Evolutionary conservation across 2,797 vertebrate genomes (phyloP).

Genomic region (Lacerta viridis): DNA sequence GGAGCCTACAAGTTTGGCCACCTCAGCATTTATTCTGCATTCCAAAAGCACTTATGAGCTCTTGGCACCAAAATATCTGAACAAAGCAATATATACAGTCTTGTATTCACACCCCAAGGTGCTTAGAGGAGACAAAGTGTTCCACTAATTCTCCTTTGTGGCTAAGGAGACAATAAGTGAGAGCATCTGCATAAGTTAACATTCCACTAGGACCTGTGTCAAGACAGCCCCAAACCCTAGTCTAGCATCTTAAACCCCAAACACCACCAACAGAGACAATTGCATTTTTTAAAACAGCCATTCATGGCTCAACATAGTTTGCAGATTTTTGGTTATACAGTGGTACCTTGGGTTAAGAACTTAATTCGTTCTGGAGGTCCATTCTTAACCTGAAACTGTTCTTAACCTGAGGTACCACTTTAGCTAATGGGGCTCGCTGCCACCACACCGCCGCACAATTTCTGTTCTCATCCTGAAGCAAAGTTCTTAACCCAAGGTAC

Average conservation of each 20-base stretch:
- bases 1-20: background rate
- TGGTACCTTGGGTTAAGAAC: too few species aligned
- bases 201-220: background rate
- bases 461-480: too few species aligned
- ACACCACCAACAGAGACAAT: background rate
- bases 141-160: background rate
- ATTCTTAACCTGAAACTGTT: too few species aligned
- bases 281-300: background rate
- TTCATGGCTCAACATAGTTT: background rate
- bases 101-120: background rate
- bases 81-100: background rate
- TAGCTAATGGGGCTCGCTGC: too few species aligned
- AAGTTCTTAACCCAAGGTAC: too few species aligned
- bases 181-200: background rate
- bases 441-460: too few species aligned
- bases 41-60: constrained; percentile 15
- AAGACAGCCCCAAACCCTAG: background rate
- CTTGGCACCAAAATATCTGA: constrained; percentile 20
- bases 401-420: too few species aligned
- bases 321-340: background rate
- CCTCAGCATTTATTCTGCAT: background rate
- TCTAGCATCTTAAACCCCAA: background rate
- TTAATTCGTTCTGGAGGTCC: too few species aligned
- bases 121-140: background rate
- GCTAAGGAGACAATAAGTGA: background rate